Conservation (phyloP, 2,797 vertebrate species). For the Aplochiton taeniatus region DNA sequence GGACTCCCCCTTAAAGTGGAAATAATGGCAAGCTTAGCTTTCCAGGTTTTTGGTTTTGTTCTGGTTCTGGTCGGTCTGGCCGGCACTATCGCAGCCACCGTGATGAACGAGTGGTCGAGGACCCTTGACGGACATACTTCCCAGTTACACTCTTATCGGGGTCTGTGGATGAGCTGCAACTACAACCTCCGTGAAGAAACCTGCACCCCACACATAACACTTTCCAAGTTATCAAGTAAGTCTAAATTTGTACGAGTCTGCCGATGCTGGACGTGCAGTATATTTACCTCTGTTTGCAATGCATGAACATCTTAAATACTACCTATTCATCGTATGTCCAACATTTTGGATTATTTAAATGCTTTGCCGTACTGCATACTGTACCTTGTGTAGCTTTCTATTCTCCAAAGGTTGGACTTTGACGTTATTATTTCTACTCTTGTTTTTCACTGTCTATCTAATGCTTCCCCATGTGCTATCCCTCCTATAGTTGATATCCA, state of each 20-base stretch:
- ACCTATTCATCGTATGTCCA: too few relatives aligned
- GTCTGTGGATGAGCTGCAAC: conserved; percentile 68
- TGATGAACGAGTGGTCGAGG: conserved; percentile 67
- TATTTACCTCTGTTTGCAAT: too few relatives aligned
- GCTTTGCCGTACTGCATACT: too few relatives aligned
- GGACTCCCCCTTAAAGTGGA: not conserved
- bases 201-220: conserved; percentile 50
- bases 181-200: conserved; percentile 5
- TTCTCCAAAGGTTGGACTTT: too few relatives aligned
- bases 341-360: too few relatives aligned
- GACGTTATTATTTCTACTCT: too few relatives aligned
- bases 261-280: too few relatives aligned
- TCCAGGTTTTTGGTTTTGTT: conserved; percentile 85
- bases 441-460: too few relatives aligned
- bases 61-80: conserved; percentile 80
- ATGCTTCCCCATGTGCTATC: not conserved
- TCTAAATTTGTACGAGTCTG: not conserved
- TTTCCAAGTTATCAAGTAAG: conserved; percentile 61
- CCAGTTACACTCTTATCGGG: conserved; percentile 34
- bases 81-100: conserved; percentile 55
- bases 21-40: conserved; percentile 83
- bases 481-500: conserved; percentile 77
- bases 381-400: too few relatives aligned
- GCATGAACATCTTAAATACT: too few relatives aligned
- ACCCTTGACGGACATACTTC: not conserved